Evolutionary conservation across 2,113 vertebrate genomes (phyloP).

Genomic region (Bos indicus): DNA sequence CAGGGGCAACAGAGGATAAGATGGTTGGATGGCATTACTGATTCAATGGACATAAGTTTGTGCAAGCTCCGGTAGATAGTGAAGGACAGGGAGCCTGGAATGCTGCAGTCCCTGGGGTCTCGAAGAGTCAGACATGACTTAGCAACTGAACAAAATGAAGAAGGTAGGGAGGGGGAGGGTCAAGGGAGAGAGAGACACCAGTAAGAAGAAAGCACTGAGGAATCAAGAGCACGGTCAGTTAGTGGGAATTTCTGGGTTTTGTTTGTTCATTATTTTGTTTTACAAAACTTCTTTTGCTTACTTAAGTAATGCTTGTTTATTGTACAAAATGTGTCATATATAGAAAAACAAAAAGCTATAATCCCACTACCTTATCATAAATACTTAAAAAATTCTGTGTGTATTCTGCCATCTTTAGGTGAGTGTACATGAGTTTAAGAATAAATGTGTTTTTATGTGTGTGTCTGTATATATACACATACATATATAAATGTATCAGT

Average conservation of each 20-base stretch:
- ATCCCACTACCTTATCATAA: neutral
- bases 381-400: neutral
- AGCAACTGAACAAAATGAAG: neutral
- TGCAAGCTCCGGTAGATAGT: neutral
- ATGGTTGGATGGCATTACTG: neutral
- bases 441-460: neutral
- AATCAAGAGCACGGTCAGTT: accelerated
- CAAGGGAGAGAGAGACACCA: accelerated
- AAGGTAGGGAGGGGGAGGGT: neutral
- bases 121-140: neutral
- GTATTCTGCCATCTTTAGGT: neutral
- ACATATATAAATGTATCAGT: neutral
- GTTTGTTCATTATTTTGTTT: neutral
- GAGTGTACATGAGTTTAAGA: neutral
- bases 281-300: neutral
- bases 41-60: neutral
- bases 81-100: neutral
- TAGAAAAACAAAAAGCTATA: neutral
- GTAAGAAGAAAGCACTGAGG: neutral
- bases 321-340: neutral
- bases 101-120: neutral
- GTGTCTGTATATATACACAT: accelerated
- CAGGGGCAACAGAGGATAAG: neutral
- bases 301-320: neutral
- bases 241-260: neutral